A percentile compares a stretch with the other conserved stretches of the same genome.
Conservation (phyloP, 1,140 invertebrate species). For the Drosophila navojoa region DNA sequence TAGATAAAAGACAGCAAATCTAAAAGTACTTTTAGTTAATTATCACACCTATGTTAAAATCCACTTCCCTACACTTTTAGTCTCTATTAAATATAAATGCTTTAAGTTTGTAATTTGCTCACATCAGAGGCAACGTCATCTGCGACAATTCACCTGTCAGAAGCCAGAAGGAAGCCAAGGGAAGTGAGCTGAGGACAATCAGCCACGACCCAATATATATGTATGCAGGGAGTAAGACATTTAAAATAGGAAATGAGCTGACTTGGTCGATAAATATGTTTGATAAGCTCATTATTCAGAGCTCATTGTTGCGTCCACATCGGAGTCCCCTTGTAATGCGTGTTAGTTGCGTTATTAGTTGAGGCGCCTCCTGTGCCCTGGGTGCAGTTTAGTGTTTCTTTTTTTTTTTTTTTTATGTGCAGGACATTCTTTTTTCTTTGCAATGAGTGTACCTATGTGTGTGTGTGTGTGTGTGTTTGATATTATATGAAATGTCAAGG, state of each 20-base stretch:
- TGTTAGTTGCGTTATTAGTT: conserved; percentile 34
- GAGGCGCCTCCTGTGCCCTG: conserved; percentile 4
- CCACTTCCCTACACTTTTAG: too few relatives aligned
- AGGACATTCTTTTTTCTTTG: conserved; percentile 34
- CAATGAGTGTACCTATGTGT: conserved; percentile 40
- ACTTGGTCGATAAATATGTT: conserved; percentile 27
- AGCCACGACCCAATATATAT: background rate
- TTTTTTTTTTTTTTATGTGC: conserved; percentile 7
- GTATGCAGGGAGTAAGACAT: conserved; percentile 23
- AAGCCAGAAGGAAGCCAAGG: background rate
- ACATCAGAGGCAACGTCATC: too few relatives aligned
- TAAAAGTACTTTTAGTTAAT: too few relatives aligned
- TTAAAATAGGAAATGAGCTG: conserved; percentile 40
- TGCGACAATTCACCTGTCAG: conserved; percentile 9
- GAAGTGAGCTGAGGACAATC: background rate
- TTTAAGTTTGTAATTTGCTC: too few relatives aligned
- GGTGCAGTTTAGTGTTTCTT: conserved; percentile 35
- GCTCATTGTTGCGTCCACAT: conserved; percentile 15
- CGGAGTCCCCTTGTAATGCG: conserved; percentile 23
- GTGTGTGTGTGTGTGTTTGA: conserved; percentile 12
- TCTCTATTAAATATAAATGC: too few relatives aligned
- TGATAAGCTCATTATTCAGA: conserved; percentile 31
- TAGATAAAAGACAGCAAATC: too few relatives aligned
- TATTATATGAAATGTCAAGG: conserved; percentile 75
- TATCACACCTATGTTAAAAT: too few relatives aligned